Base-by-base conservation (phyloP, 64 coral and sea anemone genomes). In the Pachyseris speciosa region DNA sequence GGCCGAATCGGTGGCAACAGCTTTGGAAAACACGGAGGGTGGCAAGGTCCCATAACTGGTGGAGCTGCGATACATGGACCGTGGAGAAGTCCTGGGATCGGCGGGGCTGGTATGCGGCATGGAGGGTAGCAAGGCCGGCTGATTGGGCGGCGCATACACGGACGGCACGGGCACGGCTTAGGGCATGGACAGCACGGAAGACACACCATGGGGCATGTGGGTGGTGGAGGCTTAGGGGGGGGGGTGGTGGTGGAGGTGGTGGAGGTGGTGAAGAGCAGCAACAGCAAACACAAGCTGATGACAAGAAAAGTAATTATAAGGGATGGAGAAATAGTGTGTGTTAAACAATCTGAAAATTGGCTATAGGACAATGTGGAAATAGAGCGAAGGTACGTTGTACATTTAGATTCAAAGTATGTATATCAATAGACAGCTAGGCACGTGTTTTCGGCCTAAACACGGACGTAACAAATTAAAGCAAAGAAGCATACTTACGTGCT, bases 181-280 rank as follows among this genome's bases (percentile, higher is more conserved):
- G 69, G 68, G 19, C 66, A 72, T 2, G 86, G 86, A 25, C 15
- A 22, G 4, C 64, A 74, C 24, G 86, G 86, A 25, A 59, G 69
- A 42, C 64, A 88, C 16, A 74, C 64, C 67, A 72, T 68, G 32
- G 67, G 86, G 1, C 64, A 74, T 0, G 67, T 70, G 17, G 65
- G 49, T 24, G 78, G 79, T 20, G 89, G 51, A 9, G 66, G 79
- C 2, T 80, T 69, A 0, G 67, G 67, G 2, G 89, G 79, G 89
- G 78, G 1, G 89, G 78, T 55, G 75, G 89, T 12, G 89, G 89
- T 15, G 70, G 87, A 17, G 70, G 87, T 0, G 77, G 79, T 0
- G 77, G 88, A 20, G 88, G 44, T 6, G 53, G 27, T 17, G 88
- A 51, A 3, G 59, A 67, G 63, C 69, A 40, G 49, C 75, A 36